Percentiles rank a stretch among this genome's conserved stretches.
Conservation (phyloP, 2,888 invertebrate species). For the Apodemia hepburni region DNA sequence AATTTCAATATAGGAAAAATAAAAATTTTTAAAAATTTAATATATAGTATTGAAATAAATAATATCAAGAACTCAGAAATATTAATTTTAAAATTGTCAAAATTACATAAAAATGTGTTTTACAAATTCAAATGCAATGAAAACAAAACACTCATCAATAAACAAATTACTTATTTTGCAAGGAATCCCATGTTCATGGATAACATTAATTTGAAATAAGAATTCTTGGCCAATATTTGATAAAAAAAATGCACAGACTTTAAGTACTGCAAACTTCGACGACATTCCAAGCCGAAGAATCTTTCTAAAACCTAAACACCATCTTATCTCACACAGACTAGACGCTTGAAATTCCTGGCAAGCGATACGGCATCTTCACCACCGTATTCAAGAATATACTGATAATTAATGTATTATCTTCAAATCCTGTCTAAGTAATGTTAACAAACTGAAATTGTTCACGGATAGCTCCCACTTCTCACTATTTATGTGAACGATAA, state of each 20-base stretch:
- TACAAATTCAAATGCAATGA: too few species aligned
- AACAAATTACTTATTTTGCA: too few species aligned
- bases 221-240: too few species aligned
- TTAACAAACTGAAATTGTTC: conserved; percentile 61
- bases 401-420: conserved; percentile 66
- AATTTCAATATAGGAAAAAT: too few species aligned
- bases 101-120: too few species aligned
- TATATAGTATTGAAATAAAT: too few species aligned
- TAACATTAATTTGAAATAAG: too few species aligned
- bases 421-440: conserved; percentile 57
- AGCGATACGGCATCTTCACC: conserved; percentile 2
- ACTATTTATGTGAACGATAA: conserved; percentile 57
- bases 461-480: conserved; percentile 42
- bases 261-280: not conserved
- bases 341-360: conserved; percentile 16
- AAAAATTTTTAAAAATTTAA: too few species aligned
- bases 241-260: not conserved
- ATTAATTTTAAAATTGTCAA: too few species aligned
- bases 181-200: too few species aligned
- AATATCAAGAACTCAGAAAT: too few species aligned
- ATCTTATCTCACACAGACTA: conserved; percentile 8
- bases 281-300: not conserved
- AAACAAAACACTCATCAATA: too few species aligned
- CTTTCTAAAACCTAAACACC: not conserved
- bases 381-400: conserved; percentile 15